phyloP scores from a whole-genome alignment of 2,888 invertebrate genomes.

The Cancer borealis region DNA sequence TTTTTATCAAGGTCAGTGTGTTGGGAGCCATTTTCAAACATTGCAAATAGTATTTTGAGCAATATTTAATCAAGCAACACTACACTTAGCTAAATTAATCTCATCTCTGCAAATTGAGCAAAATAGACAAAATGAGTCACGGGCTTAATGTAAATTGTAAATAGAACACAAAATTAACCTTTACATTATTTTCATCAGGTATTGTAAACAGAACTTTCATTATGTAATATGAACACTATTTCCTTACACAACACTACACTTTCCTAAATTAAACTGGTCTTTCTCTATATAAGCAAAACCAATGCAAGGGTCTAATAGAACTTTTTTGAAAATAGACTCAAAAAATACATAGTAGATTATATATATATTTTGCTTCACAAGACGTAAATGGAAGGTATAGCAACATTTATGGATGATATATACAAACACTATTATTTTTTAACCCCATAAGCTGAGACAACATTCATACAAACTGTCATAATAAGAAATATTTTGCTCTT shows the following conservation, averaged over 20 bases:
- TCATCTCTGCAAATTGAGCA: neutral
- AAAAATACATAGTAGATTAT: neutral
- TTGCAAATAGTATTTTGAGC: neutral
- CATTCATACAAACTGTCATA: neutral
- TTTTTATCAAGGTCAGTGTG: neutral
- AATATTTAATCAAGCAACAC: neutral
- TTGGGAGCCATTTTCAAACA: neutral
- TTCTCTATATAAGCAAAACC: constrained; percentile 15
- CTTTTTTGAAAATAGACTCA: neutral
- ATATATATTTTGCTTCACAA: neutral
- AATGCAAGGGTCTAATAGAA: neutral
- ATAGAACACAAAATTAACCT: neutral
- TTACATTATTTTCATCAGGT: neutral
- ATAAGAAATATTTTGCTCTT: neutral
- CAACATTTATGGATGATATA: neutral
- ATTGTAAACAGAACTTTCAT: neutral
- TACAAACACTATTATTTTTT: constrained; percentile 11
- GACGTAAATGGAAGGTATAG: neutral
- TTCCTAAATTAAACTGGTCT: neutral
- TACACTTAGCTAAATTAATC: neutral
- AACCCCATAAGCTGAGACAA: neutral
- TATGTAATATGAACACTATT: neutral
- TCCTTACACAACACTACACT: neutral
- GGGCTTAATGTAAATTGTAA: neutral
- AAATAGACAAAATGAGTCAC: neutral